Evolutionary conservation across 2,888 invertebrate genomes (phyloP).

Genomic region (Eristalis arbustorum): DNA sequence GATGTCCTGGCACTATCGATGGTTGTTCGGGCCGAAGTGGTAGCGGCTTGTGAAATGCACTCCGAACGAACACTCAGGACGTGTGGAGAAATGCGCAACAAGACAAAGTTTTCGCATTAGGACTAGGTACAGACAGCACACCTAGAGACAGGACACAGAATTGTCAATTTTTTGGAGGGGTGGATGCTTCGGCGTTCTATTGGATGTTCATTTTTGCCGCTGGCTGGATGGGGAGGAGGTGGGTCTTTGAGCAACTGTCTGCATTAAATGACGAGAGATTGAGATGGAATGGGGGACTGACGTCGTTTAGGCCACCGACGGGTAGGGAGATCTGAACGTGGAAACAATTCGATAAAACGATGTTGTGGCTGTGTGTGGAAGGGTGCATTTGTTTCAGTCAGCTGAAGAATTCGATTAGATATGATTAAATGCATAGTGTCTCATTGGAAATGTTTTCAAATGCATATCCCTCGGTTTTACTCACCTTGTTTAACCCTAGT

Average conservation of each 20-base stretch:
- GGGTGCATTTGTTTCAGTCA: too few species aligned
- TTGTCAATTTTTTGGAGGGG: constrained; percentile 28
- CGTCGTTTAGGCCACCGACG: neutral
- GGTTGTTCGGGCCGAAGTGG: constrained; percentile 29
- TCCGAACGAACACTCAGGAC: neutral
- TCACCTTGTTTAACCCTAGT: too few species aligned
- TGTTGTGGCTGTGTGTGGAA: too few species aligned
- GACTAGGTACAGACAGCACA: constrained; percentile 24
- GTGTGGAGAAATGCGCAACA: constrained; percentile 55
- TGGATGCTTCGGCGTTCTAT: constrained; percentile 22
- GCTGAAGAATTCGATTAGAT: too few species aligned
- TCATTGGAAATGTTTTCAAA: too few species aligned
- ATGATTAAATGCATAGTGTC: too few species aligned
- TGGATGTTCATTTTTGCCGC: constrained; percentile 41
- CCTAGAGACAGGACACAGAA: constrained; percentile 13
- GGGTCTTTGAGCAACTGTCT: neutral
- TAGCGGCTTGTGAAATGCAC: neutral
- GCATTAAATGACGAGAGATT: constrained; percentile 12
- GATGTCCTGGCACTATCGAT: constrained; percentile 59
- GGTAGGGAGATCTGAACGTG: neutral
- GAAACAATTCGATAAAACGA: neutral
- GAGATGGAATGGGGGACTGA: neutral
- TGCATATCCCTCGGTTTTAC: too few species aligned
- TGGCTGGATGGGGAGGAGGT: neutral
- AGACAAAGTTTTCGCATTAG: constrained; percentile 66